Conservation (phyloP, 2,113 vertebrate genomes). For the Lipophrys pholis region DNA sequence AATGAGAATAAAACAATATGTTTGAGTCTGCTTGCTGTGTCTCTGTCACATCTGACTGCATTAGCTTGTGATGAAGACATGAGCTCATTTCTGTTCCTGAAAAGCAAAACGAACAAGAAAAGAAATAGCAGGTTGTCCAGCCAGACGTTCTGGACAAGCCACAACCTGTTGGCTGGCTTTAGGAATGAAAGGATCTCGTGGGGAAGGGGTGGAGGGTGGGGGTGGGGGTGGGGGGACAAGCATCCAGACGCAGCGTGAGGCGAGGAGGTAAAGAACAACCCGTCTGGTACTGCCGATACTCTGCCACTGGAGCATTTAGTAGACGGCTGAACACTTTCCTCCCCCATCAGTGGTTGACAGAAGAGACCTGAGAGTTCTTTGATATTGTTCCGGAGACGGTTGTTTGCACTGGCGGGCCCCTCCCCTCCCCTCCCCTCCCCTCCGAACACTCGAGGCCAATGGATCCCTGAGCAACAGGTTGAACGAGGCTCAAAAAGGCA, state of each 20-base stretch:
- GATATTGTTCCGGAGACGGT: no score
- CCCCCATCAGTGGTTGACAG: background rate
- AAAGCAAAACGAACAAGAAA: background rate
- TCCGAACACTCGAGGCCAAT: background rate
- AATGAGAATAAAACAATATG: no score
- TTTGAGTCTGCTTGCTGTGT: no score
- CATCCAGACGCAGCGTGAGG: background rate
- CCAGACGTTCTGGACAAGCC: background rate
- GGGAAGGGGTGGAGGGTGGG: background rate
- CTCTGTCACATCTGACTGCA: no score
- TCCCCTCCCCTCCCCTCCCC: background rate
- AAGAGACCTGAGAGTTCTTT: background rate
- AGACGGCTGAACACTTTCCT: background rate
- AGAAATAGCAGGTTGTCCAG: background rate
- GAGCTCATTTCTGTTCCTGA: background rate
- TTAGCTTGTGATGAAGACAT: no score
- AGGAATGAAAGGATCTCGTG: background rate
- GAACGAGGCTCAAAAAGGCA: background rate
- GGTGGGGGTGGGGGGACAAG: no score
- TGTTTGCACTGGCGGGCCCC: background rate
- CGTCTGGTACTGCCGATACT: no score
- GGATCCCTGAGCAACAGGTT: slow-evolving; percentile 22
- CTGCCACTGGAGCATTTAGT: no score
- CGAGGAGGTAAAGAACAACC: no score
- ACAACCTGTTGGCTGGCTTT: background rate